These are phyloP conservation scores for Chamaea fasciata DNA, from an alignment of 2,113 vertebrate species.

Conservation along the genomic window DNA sequence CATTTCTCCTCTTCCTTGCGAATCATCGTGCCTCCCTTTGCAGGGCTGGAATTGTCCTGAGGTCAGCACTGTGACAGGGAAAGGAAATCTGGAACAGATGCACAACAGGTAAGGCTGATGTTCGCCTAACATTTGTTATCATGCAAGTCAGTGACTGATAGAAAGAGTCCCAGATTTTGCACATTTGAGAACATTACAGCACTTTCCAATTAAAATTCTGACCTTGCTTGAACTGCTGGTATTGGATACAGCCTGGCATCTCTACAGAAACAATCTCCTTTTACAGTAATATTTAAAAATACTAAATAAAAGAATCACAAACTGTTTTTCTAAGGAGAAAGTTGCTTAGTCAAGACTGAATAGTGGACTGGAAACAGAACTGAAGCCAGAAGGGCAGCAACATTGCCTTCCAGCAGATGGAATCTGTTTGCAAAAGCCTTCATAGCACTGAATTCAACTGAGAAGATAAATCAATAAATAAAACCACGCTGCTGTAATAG, in stretches of 20 bases:
- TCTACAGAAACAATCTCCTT: not conserved
- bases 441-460: not conserved
- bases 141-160: not conserved
- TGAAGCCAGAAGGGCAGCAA: not conserved
- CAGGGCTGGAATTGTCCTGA: not conserved
- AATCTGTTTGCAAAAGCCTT: not conserved
- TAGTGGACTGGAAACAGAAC: not conserved
- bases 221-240: not conserved
- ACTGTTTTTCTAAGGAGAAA: not conserved
- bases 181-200: not conserved
- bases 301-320: not conserved
- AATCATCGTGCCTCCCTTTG: not conserved
- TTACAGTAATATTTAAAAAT: not conserved
- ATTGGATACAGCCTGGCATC: not conserved
- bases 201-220: not conserved
- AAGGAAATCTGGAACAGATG: not conserved
- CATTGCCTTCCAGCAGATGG: not conserved
- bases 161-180: not conserved
- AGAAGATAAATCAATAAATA: not conserved
- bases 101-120: not conserved
- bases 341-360: not conserved
- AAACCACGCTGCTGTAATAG: rapidly evolving
- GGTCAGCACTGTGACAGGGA: not conserved
- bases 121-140: not conserved
- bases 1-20: not conserved